phyloP scores from a whole-genome alignment of 2,113 vertebrate species.

The Neogale vison region DNA sequence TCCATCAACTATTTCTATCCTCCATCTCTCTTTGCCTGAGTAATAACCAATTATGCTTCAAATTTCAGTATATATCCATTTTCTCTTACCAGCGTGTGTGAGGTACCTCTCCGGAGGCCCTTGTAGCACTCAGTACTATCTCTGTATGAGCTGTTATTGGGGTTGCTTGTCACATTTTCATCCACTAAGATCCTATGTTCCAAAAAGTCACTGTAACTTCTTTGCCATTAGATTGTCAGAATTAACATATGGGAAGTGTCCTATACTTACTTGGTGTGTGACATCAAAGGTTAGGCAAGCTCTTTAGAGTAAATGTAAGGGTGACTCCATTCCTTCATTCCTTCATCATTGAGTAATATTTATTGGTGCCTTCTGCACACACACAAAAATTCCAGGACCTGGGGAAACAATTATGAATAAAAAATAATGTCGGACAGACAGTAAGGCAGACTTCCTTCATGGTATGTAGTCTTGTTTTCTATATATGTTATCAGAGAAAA shows the following conservation, averaged over 20 bases:
- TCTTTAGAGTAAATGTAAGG: neutral
- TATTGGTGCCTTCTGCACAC: neutral
- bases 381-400: neutral
- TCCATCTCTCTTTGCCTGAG: neutral
- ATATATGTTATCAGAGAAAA: neutral
- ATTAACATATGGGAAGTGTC: neutral
- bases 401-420: neutral
- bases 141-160: neutral
- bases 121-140: neutral
- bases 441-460: neutral
- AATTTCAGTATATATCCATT: neutral
- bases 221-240: neutral
- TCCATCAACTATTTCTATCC: neutral
- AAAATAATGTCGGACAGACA: neutral
- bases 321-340: neutral
- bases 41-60: neutral
- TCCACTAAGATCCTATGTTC: neutral
- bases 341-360: neutral
- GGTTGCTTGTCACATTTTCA: neutral
- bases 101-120: neutral
- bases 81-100: neutral
- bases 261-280: neutral
- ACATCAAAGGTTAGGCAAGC: neutral
- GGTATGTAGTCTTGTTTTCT: neutral
- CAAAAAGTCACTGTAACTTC: neutral